Evolutionary conservation across 2,797 vertebrate genomes (phyloP).

Genomic region (Fringilla coelebs): DNA sequence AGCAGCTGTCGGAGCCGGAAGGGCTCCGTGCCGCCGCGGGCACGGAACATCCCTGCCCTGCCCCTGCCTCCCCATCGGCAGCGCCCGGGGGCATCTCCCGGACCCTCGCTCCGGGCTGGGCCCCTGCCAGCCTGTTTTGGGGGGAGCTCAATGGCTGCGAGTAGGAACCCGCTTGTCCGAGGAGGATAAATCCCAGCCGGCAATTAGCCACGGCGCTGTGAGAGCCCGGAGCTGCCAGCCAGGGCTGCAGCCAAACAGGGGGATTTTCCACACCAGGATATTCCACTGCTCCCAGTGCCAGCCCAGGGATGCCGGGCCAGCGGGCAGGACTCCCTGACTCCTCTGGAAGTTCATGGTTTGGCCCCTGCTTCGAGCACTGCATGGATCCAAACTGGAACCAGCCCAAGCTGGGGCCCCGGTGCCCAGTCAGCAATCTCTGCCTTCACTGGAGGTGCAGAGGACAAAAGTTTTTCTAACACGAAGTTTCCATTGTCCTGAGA

Average conservation of each 20-base stretch:
- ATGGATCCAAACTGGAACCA: neutral
- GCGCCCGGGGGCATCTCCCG: neutral
- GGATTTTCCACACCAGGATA: neutral
- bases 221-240: neutral
- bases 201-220: neutral
- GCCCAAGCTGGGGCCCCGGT: neutral
- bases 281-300: neutral
- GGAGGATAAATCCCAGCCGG: neutral
- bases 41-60: accelerated
- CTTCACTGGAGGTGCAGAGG: neutral
- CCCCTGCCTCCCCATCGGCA: neutral
- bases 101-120: accelerated
- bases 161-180: accelerated
- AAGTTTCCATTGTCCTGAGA: neutral
- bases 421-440: neutral
- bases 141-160: neutral
- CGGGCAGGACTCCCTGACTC: neutral
- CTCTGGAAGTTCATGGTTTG: neutral
- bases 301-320: neutral
- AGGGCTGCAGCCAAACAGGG: neutral
- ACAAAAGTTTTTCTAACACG: neutral
- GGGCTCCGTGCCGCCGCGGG: neutral
- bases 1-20: neutral
- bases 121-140: accelerated
- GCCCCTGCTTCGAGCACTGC: neutral